Evolutionary conservation across 2,888 invertebrate species (phyloP).

Genomic region (Andrena fulva): DNA sequence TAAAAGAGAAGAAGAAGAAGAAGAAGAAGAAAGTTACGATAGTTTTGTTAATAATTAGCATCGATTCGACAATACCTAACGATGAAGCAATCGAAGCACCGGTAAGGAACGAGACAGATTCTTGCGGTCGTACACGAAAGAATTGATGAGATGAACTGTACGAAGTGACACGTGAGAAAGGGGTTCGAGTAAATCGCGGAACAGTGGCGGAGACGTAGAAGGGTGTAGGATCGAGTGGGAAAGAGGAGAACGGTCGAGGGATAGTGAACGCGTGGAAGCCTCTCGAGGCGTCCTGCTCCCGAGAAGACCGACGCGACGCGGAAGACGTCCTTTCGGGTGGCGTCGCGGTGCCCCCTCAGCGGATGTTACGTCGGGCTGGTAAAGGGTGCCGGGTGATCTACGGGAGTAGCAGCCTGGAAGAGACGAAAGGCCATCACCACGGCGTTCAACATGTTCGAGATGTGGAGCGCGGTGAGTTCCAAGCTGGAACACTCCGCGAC

Average conservation of each 20-base stretch:
- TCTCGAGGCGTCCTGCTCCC: not conserved
- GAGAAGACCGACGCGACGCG: conserved; percentile 8
- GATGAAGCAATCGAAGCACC: conserved; percentile 27
- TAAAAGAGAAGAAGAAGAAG: not conserved
- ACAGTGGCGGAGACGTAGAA: not conserved
- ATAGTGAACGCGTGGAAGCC: conserved; percentile 6
- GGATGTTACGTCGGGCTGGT: conserved; percentile 68
- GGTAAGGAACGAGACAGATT: not conserved
- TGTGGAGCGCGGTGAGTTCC: conserved; percentile 92
- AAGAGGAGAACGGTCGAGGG: not conserved
- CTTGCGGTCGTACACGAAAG: not conserved
- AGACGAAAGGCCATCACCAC: conserved; percentile 77
- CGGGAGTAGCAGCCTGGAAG: conserved; percentile 68
- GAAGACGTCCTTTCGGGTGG: conserved; percentile 43
- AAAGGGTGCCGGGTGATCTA: conserved; percentile 67
- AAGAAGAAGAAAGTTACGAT: conserved; percentile 6
- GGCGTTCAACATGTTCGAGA: conserved; percentile 91
- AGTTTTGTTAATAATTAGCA: conserved; percentile 46
- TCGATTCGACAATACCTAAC: conserved; percentile 50
- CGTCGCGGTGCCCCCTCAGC: conserved; percentile 59
- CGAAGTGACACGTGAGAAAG: not conserved
- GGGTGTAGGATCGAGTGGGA: not conserved
- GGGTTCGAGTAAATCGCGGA: not conserved
- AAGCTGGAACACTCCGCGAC: conserved; percentile 88
- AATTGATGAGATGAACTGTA: not conserved